Evolutionary conservation across 2,797 vertebrate genomes (phyloP), one percentile per base, ranked within the genome.

Genomic region (Sebastes hubbsi): DNA sequence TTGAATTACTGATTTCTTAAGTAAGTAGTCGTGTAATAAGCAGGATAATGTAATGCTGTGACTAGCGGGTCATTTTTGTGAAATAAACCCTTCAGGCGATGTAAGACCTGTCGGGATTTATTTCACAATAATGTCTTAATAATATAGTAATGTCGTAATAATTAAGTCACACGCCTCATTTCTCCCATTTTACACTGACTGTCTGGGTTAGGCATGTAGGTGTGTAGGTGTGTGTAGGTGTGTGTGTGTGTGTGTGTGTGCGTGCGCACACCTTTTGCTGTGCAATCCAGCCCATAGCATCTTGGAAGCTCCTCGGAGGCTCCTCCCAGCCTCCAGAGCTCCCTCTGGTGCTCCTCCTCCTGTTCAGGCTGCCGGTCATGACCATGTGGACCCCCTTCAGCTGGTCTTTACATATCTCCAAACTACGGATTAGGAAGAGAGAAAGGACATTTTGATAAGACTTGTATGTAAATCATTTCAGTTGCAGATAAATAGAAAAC

Each of bases 251-350:
- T 27, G 29, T 38, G 55, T 42, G 34, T 27, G n/a, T 12, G 66
- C 9, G 9, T 55, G 5, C 20, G 12, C 29, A 2, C 32, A 94
- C 96, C 94, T 93, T 96, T 36, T 96, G 95, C 83, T 96, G 95
- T 16, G 8, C 12, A 3, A 96, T 96, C 96, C 96, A 96, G 79
- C 36, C 79, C 5, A 95, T 42, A 8, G 95, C 96, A 1, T 96
- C 95, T 0, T 88, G 58, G 61, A 85, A 93, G 87, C 52, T 93
- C 75, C 89, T 89, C 0, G 66, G 83, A 3, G 76, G 2, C 0
- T 96, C 96, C 5, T 96, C 95, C 90, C 92, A 93, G 13, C 59
- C 82, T 22, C 89, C 78, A 1, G 63, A 14, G 54, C 92, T 91
- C 22, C 80, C 78, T 55, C 88, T 90, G 83, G 55, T 86, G 83